phyloP scores from a whole-genome alignment of 2,113 vertebrate genomes.

The Picathartes gymnocephalus region DNA sequence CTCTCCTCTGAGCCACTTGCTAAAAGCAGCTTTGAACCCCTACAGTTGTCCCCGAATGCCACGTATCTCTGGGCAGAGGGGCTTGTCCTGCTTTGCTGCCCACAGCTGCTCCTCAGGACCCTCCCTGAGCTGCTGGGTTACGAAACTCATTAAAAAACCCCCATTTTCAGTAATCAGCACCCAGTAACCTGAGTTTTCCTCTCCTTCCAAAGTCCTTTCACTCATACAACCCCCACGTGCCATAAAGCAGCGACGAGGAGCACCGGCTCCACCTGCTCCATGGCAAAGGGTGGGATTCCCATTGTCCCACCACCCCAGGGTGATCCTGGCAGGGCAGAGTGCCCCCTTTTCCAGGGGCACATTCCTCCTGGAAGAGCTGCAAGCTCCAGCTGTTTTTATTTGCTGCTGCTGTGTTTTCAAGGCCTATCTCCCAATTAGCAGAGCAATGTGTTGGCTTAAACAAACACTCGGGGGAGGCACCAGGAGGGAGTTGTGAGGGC shows the following conservation, averaged over 20 bases:
- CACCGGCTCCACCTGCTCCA: neutral
- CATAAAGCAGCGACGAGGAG: accelerated
- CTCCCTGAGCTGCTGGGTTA: neutral
- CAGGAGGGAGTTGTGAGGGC: neutral
- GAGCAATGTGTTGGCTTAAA: constrained; percentile 79
- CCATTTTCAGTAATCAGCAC: neutral
- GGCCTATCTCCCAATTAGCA: constrained; percentile 79
- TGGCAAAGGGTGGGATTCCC: accelerated
- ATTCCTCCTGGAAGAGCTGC: neutral
- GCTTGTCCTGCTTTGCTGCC: neutral
- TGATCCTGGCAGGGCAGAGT: accelerated
- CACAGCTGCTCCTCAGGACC: neutral
- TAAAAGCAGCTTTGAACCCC: neutral
- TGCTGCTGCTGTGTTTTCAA: constrained; percentile 70
- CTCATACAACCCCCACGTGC: accelerated
- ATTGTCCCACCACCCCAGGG: accelerated
- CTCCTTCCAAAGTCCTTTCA: neutral
- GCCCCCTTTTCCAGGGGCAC: neutral
- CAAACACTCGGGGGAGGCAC: constrained; percentile 60
- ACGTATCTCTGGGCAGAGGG: neutral
- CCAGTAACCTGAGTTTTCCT: neutral
- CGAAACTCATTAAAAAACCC: accelerated
- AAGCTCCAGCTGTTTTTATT: constrained; percentile 65
- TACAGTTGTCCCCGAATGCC: accelerated
- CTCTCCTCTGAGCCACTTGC: neutral